Evolutionary conservation across 2,113 vertebrate species (phyloP).

Genomic region (Pelobates fuscus): DNA sequence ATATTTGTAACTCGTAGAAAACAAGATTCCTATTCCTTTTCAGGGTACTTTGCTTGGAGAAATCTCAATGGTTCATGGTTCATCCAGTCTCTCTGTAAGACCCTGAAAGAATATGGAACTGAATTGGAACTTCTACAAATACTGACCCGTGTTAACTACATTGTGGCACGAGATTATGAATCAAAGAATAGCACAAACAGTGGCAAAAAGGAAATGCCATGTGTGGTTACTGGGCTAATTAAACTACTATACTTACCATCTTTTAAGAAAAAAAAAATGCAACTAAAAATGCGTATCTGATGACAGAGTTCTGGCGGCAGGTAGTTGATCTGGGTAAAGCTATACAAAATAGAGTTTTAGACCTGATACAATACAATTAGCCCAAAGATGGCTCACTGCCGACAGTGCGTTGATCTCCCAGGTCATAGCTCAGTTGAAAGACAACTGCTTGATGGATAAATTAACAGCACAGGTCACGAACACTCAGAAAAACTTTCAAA

Average conservation of each 20-base stretch:
- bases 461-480: too few species aligned
- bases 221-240: constrained; percentile 88
- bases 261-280: neutral
- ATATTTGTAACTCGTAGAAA: too few species aligned
- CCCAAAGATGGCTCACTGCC: too few species aligned
- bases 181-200: constrained; percentile 69
- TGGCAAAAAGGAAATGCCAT: constrained; percentile 87
- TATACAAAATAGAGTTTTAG: too few species aligned
- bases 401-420: too few species aligned
- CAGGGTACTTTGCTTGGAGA: constrained; percentile 96
- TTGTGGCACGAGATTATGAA: constrained; percentile 74
- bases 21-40: constrained; percentile 33
- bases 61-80: constrained; percentile 94
- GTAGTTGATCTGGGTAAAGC: too few species aligned
- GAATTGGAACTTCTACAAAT: constrained; percentile 88
- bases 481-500: too few species aligned
- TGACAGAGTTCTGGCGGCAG: too few species aligned
- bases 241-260: constrained; percentile 84
- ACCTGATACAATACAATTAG: too few species aligned
- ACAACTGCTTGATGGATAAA: too few species aligned
- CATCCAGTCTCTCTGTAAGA: constrained; percentile 83
- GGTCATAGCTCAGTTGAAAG: too few species aligned
- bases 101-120: constrained; percentile 62
- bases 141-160: constrained; percentile 84
- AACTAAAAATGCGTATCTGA: neutral